A percentile compares a stretch with the other conserved stretches of the same genome.
phyloP scores from a whole-genome alignment of 2,113 vertebrate species.

The Entosphenus tridentatus region DNA sequence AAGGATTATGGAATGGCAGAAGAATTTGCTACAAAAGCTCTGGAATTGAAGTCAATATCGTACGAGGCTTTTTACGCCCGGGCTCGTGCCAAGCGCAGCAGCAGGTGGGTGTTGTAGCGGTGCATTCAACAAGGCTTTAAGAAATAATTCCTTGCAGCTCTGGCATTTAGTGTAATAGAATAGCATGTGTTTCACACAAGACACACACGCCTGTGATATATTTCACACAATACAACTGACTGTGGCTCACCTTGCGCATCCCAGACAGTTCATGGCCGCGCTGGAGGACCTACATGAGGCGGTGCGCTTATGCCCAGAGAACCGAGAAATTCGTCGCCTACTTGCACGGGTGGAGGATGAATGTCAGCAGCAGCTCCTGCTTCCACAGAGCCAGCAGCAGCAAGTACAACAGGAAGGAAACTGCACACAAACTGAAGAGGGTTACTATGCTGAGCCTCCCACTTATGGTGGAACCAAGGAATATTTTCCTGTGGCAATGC shows the following conservation, averaged over 20 bases:
- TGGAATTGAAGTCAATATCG: constrained; percentile 93
- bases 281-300: constrained; percentile 94
- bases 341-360: constrained; percentile 80
- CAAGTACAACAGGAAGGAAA: too few relatives aligned
- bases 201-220: too few relatives aligned
- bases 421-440: too few relatives aligned
- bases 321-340: constrained; percentile 85
- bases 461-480: too few relatives aligned
- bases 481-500: too few relatives aligned
- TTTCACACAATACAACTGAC: too few relatives aligned
- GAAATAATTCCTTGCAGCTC: too few relatives aligned
- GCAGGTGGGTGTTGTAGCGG: constrained; percentile 39
- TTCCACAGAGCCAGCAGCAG: too few relatives aligned
- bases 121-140: too few relatives aligned
- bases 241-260: constrained; percentile 8
- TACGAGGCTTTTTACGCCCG: constrained; percentile 91
- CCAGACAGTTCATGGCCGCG: constrained; percentile 86
- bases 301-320: constrained; percentile 80
- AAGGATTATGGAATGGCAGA: constrained; percentile 99
- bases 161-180: too few relatives aligned
- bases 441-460: too few relatives aligned
- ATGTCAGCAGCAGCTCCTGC: constrained; percentile 31
- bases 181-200: too few relatives aligned
- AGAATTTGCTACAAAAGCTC: constrained; percentile 92
- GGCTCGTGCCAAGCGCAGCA: constrained; percentile 93